Conservation (phyloP, 2,797 vertebrate species). For the Mormyrus proboscirostris region DNA sequence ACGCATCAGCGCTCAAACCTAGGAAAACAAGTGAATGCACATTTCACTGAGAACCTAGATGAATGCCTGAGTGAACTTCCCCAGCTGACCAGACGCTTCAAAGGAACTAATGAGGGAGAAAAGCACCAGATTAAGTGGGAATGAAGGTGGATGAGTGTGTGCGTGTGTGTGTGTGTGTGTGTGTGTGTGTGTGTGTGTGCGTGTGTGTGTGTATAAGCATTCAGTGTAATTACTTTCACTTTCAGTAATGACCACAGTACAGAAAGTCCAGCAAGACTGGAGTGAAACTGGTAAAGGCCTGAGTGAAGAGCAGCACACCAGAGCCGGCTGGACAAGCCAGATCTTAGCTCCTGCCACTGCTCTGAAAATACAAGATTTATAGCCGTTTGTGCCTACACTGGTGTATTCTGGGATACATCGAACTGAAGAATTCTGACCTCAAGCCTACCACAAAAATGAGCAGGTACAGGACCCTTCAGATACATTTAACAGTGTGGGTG, state of each 20-base stretch:
- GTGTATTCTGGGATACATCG: slow-evolving; percentile 4
- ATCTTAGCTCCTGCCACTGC: not conserved
- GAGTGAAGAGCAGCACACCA: not conserved
- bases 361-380: slow-evolving; percentile 20
- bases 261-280: not conserved
- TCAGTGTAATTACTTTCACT: not conserved
- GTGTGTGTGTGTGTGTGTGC: not conserved
- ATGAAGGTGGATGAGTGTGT: not conserved
- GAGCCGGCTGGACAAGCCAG: not conserved
- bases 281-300: not conserved
- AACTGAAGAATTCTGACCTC: not conserved
- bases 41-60: not conserved
- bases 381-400: not conserved
- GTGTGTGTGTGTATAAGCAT: not conserved
- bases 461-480: not conserved
- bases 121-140: not conserved
- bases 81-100: not conserved
- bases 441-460: not conserved
- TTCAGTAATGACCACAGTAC: not conserved
- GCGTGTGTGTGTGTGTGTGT: not conserved
- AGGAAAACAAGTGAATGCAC: not conserved
- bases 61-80: not conserved
- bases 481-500: not conserved
- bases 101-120: not conserved
- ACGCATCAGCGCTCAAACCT: not conserved